phyloP scores from a whole-genome alignment of 1,140 invertebrate species.

The Physella acuta region DNA sequence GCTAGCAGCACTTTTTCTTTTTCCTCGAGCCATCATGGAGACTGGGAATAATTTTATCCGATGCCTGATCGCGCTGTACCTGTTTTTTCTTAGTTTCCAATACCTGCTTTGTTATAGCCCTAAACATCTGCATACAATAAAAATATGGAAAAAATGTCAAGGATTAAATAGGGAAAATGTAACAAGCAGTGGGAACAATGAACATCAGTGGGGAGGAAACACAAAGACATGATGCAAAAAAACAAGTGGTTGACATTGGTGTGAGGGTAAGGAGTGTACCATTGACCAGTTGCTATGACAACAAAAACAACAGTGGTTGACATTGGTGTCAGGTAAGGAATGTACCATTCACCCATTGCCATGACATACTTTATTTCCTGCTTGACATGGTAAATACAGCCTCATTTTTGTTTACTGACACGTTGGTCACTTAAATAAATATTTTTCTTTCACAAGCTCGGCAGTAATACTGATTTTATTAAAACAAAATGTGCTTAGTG shows the following conservation, averaged over 20 bases:
- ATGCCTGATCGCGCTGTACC: constrained; percentile 27
- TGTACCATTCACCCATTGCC: too few relatives aligned
- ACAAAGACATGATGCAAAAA: not conserved
- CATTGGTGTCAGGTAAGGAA: too few relatives aligned
- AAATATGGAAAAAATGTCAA: too few relatives aligned
- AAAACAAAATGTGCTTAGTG: too few relatives aligned
- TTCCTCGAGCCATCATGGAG: not conserved
- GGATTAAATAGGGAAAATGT: constrained; percentile 1
- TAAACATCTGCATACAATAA: constrained; percentile 74
- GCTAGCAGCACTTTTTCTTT: constrained; percentile 10
- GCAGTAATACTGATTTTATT: too few relatives aligned
- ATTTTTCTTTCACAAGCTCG: too few relatives aligned
- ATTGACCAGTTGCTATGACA: not conserved
- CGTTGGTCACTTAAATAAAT: too few relatives aligned
- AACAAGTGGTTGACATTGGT: not conserved
- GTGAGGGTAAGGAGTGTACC: not conserved
- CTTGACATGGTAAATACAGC: too few relatives aligned
- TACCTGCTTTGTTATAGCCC: constrained; percentile 73
- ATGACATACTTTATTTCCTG: too few relatives aligned
- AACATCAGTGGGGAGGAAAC: not conserved
- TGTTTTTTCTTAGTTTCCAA: constrained; percentile 70
- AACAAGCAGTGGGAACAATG: not conserved
- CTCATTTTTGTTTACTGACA: too few relatives aligned
- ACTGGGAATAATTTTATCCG: too few relatives aligned
- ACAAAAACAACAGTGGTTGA: too few relatives aligned